Conservation (phyloP, 2,113 vertebrate species). For the Catharus bicknelli region DNA sequence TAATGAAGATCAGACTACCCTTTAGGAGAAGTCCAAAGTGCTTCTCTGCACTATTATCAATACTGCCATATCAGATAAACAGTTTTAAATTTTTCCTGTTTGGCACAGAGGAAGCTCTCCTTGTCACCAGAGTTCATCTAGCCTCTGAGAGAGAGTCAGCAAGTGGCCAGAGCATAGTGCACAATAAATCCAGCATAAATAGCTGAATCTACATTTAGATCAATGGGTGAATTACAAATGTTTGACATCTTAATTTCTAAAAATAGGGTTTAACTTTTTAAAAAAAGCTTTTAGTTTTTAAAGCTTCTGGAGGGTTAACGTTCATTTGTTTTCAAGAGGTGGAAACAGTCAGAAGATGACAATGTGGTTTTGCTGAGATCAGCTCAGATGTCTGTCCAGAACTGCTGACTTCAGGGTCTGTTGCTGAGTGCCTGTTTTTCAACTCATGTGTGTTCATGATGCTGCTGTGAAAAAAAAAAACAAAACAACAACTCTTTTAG, state of each 20-base stretch:
- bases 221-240: not conserved
- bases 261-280: not conserved
- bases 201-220: not conserved
- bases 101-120: conserved; percentile 1
- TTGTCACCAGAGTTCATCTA: not conserved
- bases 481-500: not conserved
- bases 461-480: not conserved
- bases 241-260: not conserved
- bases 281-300: not conserved
- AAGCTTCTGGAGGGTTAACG: not conserved
- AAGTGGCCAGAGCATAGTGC: not conserved
- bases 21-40: conserved; percentile 26
- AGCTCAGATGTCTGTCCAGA: not conserved
- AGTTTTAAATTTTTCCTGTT: conserved; percentile 12
- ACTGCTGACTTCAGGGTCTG: conserved; percentile 26
- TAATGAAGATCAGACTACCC: not conserved
- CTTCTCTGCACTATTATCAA: not conserved
- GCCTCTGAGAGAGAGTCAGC: not conserved
- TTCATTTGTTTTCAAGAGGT: not conserved
- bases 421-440: not conserved
- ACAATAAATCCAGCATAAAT: not conserved
- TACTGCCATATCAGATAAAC: not conserved
- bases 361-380: conserved; percentile 27
- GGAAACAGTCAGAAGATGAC: not conserved
- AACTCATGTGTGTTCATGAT: not conserved